phyloP scores from a whole-genome alignment of 2,113 vertebrate genomes.

The Cichladusa arquata region DNA sequence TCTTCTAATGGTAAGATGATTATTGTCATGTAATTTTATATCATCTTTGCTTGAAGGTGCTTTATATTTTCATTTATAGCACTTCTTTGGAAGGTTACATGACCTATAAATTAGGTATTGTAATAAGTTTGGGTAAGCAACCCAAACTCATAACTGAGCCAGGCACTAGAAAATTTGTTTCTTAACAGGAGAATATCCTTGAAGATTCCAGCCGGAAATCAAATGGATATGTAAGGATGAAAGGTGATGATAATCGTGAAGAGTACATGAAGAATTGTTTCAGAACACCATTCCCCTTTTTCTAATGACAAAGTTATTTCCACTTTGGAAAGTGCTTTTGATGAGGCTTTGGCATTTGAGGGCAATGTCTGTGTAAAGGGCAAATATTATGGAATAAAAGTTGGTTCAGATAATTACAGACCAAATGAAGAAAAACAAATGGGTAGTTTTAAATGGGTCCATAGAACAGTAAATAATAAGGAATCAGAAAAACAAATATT shows the following conservation, averaged over 20 bases:
- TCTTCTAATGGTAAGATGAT: neutral
- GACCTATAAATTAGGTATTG: neutral
- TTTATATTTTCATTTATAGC: neutral
- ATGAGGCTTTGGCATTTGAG: slow-evolving; percentile 10
- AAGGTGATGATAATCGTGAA: slow-evolving; percentile 35
- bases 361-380: slow-evolving; percentile 45
- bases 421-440: neutral
- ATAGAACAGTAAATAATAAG: slow-evolving; percentile 4
- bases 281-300: slow-evolving; percentile 21
- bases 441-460: neutral
- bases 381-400: neutral
- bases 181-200: neutral
- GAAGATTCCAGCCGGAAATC: neutral
- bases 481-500: neutral
- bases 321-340: slow-evolving; percentile 37
- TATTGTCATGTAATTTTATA: neutral
- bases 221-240: neutral
- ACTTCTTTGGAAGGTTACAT: neutral
- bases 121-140: neutral
- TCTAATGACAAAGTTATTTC: slow-evolving; percentile 59
- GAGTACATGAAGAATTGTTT: slow-evolving; percentile 46
- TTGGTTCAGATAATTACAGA: slow-evolving; percentile 28
- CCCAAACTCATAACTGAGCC: neutral
- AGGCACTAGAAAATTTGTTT: neutral
- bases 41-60: neutral